Conservation (phyloP, 2,888 invertebrate species). For the Minunthozetes semirufus region DNA sequence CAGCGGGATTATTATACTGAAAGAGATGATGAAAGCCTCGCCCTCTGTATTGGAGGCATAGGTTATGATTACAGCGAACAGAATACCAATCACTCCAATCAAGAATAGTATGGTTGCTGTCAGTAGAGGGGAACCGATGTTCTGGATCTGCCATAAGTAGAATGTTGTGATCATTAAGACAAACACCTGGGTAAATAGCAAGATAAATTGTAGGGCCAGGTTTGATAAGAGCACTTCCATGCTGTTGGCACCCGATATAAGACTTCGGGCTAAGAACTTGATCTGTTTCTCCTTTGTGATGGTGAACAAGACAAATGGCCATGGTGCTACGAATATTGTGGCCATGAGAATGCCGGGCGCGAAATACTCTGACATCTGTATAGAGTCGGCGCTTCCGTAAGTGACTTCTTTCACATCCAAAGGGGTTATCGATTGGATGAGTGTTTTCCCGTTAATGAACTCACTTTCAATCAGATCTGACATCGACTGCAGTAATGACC, state of each 20-base stretch:
- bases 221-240: background rate
- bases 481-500: background rate
- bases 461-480: background rate
- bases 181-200: background rate
- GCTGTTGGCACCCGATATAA: background rate
- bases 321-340: background rate
- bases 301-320: slow-evolving; percentile 2
- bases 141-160: background rate
- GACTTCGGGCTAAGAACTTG: background rate
- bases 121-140: background rate
- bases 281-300: background rate
- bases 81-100: background rate
- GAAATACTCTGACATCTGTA: background rate
- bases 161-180: background rate
- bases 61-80: background rate
- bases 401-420: background rate
- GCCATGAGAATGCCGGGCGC: slow-evolving; percentile 1
- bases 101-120: background rate
- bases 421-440: background rate
- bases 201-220: background rate
- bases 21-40: background rate
- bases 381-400: background rate
- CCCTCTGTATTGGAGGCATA: background rate
- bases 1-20: background rate
- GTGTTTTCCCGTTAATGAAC: background rate